Base-by-base conservation (phyloP, 2,797 vertebrate genomes). In the Denticeps clupeoides region DNA sequence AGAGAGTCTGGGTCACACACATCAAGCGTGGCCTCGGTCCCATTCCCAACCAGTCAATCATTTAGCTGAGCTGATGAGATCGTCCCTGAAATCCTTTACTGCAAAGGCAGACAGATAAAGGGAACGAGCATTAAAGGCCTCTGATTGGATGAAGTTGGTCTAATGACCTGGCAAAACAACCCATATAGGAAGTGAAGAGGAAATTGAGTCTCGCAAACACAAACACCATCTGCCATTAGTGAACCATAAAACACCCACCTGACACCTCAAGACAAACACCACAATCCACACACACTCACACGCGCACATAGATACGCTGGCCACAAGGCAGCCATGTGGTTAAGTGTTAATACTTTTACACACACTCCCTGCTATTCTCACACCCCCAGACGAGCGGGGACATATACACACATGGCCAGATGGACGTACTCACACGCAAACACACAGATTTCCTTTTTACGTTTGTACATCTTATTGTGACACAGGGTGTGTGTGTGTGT, bases 301-400 rank as follows among this genome's bases (percentile, higher is more conserved):
- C 25, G 26, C 9, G 9, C 9, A 9, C 4, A 9, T 26, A 6
- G 9, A 4, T 4, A 19, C 7, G 16, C 16, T 21, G 19, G 9
- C 9, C 1, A 7, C 16, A 33, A 37, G 15, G 33, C 8, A 8
- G 35, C 35, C 35, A 38, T 38, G 35, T 38, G 35, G 35, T 38
- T 38, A 38, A 38, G 35, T 38, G 35, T 38, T 35, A 38, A 11
- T 38, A 38, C 35, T 38, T 35, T 38, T 38, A 38, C 35, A 38
- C 35, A 38, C 35, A 21, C 32, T 35, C 32, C 15, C 7, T 16
- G 32, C 13, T 18, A 35, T 15, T 32, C 32, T 35, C 32, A 35
- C 32, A 35, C 13, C 32, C 32, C 18, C 32, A 35, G 18, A 15
- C 15, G 7, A 16, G 15, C 8, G 13, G 35, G 15, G 15, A 35